phyloP scores from a whole-genome alignment of 2,113 vertebrate species.

The Lophotis ruficrista region DNA sequence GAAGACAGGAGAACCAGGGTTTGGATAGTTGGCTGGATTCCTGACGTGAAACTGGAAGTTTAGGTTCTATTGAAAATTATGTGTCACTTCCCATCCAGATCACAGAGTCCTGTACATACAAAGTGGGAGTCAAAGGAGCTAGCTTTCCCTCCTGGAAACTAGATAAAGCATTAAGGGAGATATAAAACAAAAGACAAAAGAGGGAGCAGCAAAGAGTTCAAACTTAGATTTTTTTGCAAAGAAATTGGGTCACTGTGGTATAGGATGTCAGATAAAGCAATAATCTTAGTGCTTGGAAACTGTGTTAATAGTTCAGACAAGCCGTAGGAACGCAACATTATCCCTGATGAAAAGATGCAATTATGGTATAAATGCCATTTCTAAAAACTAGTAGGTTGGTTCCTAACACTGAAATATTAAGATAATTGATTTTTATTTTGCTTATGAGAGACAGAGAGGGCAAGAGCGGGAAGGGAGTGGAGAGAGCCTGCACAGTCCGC shows the following conservation, averaged over 20 bases:
- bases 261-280: not conserved
- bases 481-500: not conserved
- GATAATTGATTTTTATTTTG: not conserved
- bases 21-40: not conserved
- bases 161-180: not conserved
- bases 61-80: not conserved
- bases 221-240: not conserved
- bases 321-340: not conserved
- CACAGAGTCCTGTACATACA: not conserved
- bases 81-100: not conserved
- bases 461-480: not conserved
- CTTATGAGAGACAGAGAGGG: not conserved
- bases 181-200: not conserved
- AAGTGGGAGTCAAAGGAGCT: not conserved
- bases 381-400: not conserved
- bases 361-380: slow-evolving; percentile 1
- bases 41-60: not conserved
- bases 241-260: not conserved
- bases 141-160: not conserved
- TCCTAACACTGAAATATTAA: not conserved
- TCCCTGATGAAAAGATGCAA: not conserved
- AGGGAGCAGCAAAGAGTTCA: not conserved
- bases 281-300: not conserved
- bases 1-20: not conserved
- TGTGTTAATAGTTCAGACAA: not conserved